Conservation (phyloP, 2,888 invertebrate genomes). For the Pachycephus smyrnensis region DNA sequence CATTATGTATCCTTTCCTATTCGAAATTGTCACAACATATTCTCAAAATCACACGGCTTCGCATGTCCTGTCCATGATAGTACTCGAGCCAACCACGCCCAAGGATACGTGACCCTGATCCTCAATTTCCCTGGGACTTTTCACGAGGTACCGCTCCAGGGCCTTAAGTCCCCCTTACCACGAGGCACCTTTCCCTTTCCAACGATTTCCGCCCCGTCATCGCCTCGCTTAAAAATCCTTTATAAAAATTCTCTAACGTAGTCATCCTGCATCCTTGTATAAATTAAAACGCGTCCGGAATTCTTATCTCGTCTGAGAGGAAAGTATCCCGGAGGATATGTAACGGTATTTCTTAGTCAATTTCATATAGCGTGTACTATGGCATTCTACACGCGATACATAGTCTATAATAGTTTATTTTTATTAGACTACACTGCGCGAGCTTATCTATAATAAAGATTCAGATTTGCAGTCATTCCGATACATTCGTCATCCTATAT, state of each 20-base stretch:
- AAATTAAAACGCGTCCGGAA: conserved; percentile 17
- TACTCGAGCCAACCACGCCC: background rate
- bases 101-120: background rate
- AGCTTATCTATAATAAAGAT: background rate
- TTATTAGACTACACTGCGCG: background rate
- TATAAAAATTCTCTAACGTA: background rate
- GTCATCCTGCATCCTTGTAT: conserved; percentile 2
- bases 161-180: conserved; percentile 17
- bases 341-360: background rate
- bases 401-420: background rate
- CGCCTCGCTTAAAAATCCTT: conserved; percentile 10
- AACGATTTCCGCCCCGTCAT: conserved; percentile 10
- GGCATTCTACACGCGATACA: background rate
- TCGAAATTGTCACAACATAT: conserved; percentile 1
- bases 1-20: background rate
- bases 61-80: background rate
- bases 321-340: background rate
- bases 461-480: background rate
- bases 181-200: conserved; percentile 16
- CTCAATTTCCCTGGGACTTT: background rate
- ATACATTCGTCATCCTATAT: background rate
- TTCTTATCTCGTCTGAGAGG: background rate
- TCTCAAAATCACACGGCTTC: background rate
- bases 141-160: conserved; percentile 22
- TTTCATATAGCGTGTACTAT: background rate